Evolutionary conservation across 1,140 invertebrate species (phyloP).

Genomic region (Lepidurus arcticus): DNA sequence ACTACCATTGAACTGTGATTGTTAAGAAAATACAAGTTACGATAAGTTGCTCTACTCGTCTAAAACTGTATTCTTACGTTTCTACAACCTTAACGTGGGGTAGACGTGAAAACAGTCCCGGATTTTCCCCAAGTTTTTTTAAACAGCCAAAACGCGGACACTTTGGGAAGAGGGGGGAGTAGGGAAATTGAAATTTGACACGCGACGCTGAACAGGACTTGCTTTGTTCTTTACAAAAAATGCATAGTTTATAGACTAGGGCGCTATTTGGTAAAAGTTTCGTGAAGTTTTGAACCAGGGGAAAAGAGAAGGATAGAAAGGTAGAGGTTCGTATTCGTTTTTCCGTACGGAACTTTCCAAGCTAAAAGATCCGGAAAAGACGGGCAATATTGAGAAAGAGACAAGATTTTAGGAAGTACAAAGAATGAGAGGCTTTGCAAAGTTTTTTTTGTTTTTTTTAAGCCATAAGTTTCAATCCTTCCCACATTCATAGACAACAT

Average conservation of each 20-base stretch:
- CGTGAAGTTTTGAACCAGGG: neutral
- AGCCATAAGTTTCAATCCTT: neutral
- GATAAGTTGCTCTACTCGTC: neutral
- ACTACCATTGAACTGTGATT: slow-evolving; percentile 50
- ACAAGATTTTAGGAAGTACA: neutral
- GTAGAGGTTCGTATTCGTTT: neutral
- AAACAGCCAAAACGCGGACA: neutral
- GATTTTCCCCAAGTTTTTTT: neutral
- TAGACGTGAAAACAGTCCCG: neutral
- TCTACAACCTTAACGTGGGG: neutral
- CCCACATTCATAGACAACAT: neutral
- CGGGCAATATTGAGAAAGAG: neutral
- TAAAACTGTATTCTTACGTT: neutral
- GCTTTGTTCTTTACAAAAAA: slow-evolving; percentile 4
- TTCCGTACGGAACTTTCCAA: neutral
- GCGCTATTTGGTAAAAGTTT: neutral
- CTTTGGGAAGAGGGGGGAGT: neutral
- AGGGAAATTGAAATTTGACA: slow-evolving; percentile 1
- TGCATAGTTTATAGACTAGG: slow-evolving; percentile 13
- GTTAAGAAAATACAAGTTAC: neutral
- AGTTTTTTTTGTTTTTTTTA: neutral
- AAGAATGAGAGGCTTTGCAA: neutral
- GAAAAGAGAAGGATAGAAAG: neutral
- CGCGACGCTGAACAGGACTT: neutral
- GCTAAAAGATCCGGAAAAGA: neutral